A percentile compares a stretch with the other conserved stretches of the same genome.
Evolutionary conservation across 2,888 invertebrate species (phyloP).

Genomic region (Xylophagus ater): DNA sequence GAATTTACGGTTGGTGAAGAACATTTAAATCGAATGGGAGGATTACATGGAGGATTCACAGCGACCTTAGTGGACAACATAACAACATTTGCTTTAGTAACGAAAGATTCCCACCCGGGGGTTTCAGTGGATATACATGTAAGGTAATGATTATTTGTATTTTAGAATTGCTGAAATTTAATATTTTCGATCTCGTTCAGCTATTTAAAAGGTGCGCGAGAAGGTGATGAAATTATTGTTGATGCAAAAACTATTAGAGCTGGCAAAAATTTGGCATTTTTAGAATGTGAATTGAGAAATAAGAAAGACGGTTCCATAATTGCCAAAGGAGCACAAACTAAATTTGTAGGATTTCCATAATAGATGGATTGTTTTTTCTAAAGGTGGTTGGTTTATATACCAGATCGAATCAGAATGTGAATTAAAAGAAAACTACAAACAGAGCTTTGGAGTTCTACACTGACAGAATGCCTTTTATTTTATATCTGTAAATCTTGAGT

Average conservation of each 20-base stretch:
- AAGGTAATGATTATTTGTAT: constrained; percentile 43
- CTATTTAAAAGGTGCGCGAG: constrained; percentile 61
- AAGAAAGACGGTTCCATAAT: constrained; percentile 61
- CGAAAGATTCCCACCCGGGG: constrained; percentile 54
- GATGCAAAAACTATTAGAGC: constrained; percentile 64
- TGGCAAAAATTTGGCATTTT: constrained; percentile 71
- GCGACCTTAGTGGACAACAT: constrained; percentile 61
- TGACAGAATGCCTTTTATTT: too few relatives aligned
- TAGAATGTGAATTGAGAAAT: constrained; percentile 66
- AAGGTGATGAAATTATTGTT: constrained; percentile 68
- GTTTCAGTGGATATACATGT: constrained; percentile 76
- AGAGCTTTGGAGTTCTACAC: too few relatives aligned
- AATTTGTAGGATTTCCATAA: constrained; percentile 44
- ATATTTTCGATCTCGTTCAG: constrained; percentile 39
- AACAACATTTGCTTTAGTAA: constrained; percentile 68
- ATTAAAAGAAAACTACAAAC: too few relatives aligned
- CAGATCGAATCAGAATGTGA: too few relatives aligned
- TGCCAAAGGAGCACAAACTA: constrained; percentile 77
- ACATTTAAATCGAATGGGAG: constrained; percentile 64
- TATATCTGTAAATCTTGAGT: too few relatives aligned
- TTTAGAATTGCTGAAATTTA: constrained; percentile 6
- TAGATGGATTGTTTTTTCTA: not conserved
- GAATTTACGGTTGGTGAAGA: constrained; percentile 63
- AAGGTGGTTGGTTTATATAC: too few relatives aligned
- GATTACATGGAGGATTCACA: constrained; percentile 77